Base-by-base conservation (phyloP, 2,113 vertebrate species). In the Capricornis sumatraensis region DNA sequence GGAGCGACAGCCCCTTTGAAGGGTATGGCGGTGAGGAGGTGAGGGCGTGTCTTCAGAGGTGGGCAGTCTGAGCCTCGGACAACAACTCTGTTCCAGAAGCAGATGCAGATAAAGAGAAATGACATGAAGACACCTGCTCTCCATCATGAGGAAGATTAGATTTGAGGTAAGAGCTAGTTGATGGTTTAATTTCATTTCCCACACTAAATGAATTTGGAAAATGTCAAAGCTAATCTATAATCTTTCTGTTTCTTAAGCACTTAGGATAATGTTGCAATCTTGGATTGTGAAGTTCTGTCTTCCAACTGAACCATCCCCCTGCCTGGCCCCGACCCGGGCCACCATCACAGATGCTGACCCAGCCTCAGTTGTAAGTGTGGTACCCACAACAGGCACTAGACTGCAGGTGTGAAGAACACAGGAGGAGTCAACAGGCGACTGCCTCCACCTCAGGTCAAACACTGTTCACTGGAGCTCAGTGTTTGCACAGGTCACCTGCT, bases 141-240 rank as follows among this genome's bases (percentile, higher is more conserved):
- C 95, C 2, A 10, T 89, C 55, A 78, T 0, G 5, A 67, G 45
- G 55, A 96, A 89, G 79, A 93, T 86, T 67, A 89, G 89, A 89
- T 79, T 87, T 82, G 50, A 64, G 33, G 71, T 58, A 62, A 52
- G 58, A 95, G 78, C 58, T 96, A 60, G 47, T 60, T 76, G 30
- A 40, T 93, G 62, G 53, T 62, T 92, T 91, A 74, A 88, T 82
- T 96, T 76, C 89, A 88, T 97, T 96, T 95, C 88, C 78, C 52
- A 87, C 53, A 33, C 36, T 90, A 95, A 90, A 30, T 19, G 55
- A 96, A 83, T 89, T 87, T 78, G 71, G 79, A 67, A 55, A 93
- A 79, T 50, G 10, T 36, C n/a, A 23, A 86, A 94, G 50, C 13
- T 11, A n/a, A 84, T 92, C 52, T 89, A 23, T 45, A 53, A 17